These are phyloP conservation scores for Pentalonia nigronervosa DNA, from an alignment of 1,140 invertebrate genomes.

Conservation along the genomic window DNA sequence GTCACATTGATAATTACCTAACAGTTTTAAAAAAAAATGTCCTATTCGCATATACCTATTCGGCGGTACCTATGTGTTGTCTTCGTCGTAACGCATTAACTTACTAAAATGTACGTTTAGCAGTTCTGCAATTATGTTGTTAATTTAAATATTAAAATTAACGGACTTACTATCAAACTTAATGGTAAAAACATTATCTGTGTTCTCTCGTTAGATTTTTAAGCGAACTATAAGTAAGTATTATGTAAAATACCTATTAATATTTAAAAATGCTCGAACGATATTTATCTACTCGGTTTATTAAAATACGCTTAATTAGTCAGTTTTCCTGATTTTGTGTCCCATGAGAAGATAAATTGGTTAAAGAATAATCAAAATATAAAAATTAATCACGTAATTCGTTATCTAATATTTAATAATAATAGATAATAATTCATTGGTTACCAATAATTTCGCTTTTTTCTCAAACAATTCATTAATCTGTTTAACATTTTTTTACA, in stretches of 20 bases:
- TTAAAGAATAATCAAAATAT: not conserved
- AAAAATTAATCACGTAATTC: not conserved
- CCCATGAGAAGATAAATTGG: not conserved
- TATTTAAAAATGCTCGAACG: too few relatives aligned
- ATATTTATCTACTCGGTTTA: not conserved
- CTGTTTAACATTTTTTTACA: conserved; percentile 48
- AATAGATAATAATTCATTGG: conserved; percentile 61
- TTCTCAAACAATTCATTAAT: conserved; percentile 65
- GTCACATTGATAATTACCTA: not conserved
- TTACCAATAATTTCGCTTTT: conserved; percentile 61
- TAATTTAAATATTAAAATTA: too few relatives aligned
- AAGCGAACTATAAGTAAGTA: too few relatives aligned
- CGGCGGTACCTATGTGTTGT: too few relatives aligned
- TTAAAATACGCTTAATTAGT: not conserved
- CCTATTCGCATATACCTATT: too few relatives aligned
- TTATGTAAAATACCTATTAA: too few relatives aligned
- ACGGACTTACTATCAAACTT: too few relatives aligned
- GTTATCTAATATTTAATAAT: not conserved
- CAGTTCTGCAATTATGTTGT: too few relatives aligned
- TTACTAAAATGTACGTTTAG: too few relatives aligned
- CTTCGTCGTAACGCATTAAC: too few relatives aligned
- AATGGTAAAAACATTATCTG: too few relatives aligned
- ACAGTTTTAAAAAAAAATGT: not conserved
- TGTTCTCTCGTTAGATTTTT: too few relatives aligned
- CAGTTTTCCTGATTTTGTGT: conserved; percentile 28